A percentile compares a stretch with the other conserved stretches of the same genome.
Conservation (phyloP, 2,888 invertebrate genomes). For the Drepana falcataria region DNA sequence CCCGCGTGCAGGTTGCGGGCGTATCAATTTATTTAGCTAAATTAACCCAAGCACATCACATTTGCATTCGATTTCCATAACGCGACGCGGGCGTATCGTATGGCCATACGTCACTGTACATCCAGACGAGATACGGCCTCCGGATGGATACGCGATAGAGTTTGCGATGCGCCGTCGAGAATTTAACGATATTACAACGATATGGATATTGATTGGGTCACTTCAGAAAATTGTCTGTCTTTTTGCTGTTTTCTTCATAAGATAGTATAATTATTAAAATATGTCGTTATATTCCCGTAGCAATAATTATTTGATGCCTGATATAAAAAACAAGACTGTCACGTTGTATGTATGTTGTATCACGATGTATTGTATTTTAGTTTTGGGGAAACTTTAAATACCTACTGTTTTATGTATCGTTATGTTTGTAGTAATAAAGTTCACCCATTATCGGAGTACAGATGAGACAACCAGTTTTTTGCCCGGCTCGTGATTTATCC, state of each 20-base stretch:
- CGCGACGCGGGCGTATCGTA: constrained; percentile 61
- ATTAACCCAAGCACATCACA: constrained; percentile 67
- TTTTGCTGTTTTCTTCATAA: too few species aligned
- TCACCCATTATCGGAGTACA: constrained; percentile 44
- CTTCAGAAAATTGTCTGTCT: neutral
- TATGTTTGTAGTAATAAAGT: constrained; percentile 30
- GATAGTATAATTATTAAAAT: too few species aligned
- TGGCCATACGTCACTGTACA: constrained; percentile 69
- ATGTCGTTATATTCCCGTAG: too few species aligned
- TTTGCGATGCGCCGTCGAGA: constrained; percentile 36
- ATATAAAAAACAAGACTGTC: too few species aligned
- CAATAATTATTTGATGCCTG: too few species aligned
- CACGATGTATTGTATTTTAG: neutral
- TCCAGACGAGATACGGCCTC: constrained; percentile 42
- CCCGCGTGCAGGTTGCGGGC: constrained; percentile 43
- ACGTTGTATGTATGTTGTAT: too few species aligned
- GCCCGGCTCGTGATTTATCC: constrained; percentile 66
- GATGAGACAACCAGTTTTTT: constrained; percentile 56
- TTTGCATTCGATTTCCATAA: constrained; percentile 78
- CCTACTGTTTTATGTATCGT: constrained; percentile 35
- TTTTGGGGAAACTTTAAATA: constrained; percentile 12
- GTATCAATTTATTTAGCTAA: constrained; percentile 74
- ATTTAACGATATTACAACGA: constrained; percentile 28
- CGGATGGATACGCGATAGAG: constrained; percentile 46
- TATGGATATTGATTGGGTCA: neutral